These are phyloP conservation scores for Pterobdella sp. DNA, from an alignment of 2,888 invertebrate genomes.

Conservation along the genomic window DNA sequence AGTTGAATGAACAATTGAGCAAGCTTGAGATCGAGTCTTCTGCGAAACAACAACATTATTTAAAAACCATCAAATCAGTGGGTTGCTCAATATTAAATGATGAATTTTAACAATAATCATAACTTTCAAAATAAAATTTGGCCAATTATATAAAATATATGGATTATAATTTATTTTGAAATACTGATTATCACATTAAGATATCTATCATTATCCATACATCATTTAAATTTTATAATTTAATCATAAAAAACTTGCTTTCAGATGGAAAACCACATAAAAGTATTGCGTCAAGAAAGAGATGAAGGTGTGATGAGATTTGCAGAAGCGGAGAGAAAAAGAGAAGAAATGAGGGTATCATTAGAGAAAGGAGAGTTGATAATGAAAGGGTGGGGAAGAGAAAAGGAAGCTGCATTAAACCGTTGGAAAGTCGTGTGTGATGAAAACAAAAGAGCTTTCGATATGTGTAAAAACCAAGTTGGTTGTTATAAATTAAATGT, in stretches of 20 bases:
- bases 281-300: constrained; percentile 46
- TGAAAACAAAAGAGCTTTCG: constrained; percentile 43
- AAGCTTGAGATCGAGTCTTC: neutral
- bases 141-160: no score
- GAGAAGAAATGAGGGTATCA: constrained; percentile 43
- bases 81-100: neutral
- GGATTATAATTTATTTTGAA: no score
- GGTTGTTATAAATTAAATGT: no score
- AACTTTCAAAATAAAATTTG: neutral
- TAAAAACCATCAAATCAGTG: neutral
- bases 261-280: constrained; percentile 45
- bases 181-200: no score
- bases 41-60: neutral
- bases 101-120: neutral
- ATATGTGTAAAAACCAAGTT: constrained; percentile 45
- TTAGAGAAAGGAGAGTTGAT: constrained; percentile 43
- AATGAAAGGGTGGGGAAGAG: constrained; percentile 44
- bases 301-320: constrained; percentile 50
- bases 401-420: constrained; percentile 42
- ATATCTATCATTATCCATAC: no score
- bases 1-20: constrained; percentile 11
- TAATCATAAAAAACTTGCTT: no score
- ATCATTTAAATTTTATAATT: no score
- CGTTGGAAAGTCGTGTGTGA: constrained; percentile 43
- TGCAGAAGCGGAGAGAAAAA: constrained; percentile 50